phyloP scores from a whole-genome alignment of 2,797 vertebrate species.

The Chelidonichthys spinosus region DNA sequence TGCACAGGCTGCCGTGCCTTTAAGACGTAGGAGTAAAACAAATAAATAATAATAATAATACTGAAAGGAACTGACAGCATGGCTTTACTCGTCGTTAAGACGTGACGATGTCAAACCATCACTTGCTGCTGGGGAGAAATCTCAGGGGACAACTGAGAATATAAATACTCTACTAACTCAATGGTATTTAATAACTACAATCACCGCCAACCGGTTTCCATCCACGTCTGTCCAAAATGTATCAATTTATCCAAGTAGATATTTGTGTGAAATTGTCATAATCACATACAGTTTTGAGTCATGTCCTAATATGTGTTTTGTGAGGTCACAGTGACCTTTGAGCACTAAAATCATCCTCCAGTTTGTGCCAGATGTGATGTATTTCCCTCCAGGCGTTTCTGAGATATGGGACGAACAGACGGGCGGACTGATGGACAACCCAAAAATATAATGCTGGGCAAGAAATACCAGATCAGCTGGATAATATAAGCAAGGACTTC shows the following conservation, averaged over 20 bases:
- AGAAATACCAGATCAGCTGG: no score
- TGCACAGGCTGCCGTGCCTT: constrained; percentile 6
- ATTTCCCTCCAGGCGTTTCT: not conserved
- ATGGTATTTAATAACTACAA: not conserved
- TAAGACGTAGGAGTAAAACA: constrained; percentile 25
- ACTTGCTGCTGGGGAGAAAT: not conserved
- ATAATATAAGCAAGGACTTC: not conserved
- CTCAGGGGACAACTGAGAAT: not conserved
- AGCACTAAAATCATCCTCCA: not conserved
- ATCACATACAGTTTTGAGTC: no score
- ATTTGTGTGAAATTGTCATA: not conserved
- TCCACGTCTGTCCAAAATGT: not conserved
- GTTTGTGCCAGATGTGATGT: not conserved
- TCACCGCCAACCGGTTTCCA: not conserved
- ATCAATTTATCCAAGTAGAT: not conserved
- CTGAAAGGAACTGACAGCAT: not conserved
- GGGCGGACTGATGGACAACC: not conserved
- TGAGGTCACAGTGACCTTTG: not conserved
- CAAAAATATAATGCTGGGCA: no score
- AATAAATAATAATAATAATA: not conserved
- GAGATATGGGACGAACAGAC: not conserved
- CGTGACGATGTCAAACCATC: not conserved
- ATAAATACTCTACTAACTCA: not conserved
- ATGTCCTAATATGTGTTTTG: not conserved
- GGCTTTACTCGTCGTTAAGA: constrained; percentile 3